Evolutionary conservation across 2,797 vertebrate genomes (phyloP), one percentile per base, ranked within the genome.

Genomic region (Rhinella marina): DNA sequence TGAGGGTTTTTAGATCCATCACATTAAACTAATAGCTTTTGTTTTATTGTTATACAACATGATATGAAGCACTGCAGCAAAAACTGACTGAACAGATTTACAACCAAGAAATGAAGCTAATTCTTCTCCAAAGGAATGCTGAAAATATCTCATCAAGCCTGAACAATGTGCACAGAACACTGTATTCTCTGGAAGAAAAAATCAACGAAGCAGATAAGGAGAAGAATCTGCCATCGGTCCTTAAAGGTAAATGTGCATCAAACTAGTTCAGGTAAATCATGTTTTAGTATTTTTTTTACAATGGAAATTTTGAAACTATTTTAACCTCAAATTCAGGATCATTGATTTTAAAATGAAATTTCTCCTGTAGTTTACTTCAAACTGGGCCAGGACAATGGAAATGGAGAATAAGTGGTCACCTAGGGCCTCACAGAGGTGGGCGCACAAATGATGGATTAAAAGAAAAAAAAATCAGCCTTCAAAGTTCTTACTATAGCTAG

Each of bases 101-200:
- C 89, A 91, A 86, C 76, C 95, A 96, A 90, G 93, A 93, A 52
- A 89, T 85, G 87, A 95, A 93, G 88, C 85, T 96, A 90, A 90
- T 81, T 84, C 88, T 92, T 68, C 90, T 96, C 52, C 93, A 95
- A 91, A 95, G 92, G 88, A 94, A 93, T 73, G 91, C 95, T 89
- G 94, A 95, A 86, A 94, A 91, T 87, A 90, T 95, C 88, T 93
- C 93, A 72, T 84, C 91, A 90, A 90, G 90, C 0, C 76, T 96
- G 88, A 93, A 81, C 87, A 91, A 93, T 90, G 56, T 93, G 56
- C 94, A 77, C 82, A 92, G 73, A 84, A 89, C 41, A 0, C 90
- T 93, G 73, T 92, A 91, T 88, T 96, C 95, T 87, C 91, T 96
- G 72, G 95, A 96, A 92, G 91, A 87, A 81, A 96, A 96, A 93